Conservation (phyloP, 1,140 invertebrate genomes). For the Penaeus japonicus region DNA sequence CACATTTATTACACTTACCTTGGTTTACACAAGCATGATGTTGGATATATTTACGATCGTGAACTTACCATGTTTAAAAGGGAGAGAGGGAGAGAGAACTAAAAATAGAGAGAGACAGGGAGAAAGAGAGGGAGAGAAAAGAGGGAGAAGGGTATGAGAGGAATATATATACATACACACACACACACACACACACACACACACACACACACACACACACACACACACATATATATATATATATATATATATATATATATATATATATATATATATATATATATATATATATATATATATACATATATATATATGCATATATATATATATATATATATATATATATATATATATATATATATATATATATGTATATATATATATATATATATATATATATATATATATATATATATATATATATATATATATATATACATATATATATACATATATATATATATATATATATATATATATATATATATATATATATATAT, state of each 20-base stretch:
- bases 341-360: not conserved
- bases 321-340: conserved; percentile 10
- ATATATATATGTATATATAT: not conserved
- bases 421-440: not conserved
- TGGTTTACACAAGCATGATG: too few relatives aligned
- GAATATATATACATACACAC: too few relatives aligned
- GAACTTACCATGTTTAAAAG: too few relatives aligned
- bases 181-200: too few relatives aligned
- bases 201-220: not conserved
- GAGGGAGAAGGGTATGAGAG: too few relatives aligned
- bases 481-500: conserved; percentile 8
- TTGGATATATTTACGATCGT: too few relatives aligned
- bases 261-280: not conserved
- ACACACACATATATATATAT: not conserved
- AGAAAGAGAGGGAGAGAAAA: too few relatives aligned
- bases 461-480: conserved; percentile 1
- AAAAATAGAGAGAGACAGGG: too few relatives aligned
- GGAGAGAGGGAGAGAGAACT: too few relatives aligned
- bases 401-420: conserved; percentile 13
- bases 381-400: conserved; percentile 2
- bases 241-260: not conserved
- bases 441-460: not conserved
- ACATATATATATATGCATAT: not conserved
- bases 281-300: not conserved
- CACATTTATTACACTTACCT: too few relatives aligned